phyloP scores from a whole-genome alignment of 1,140 invertebrate species.

The Saccostrea echinata region DNA sequence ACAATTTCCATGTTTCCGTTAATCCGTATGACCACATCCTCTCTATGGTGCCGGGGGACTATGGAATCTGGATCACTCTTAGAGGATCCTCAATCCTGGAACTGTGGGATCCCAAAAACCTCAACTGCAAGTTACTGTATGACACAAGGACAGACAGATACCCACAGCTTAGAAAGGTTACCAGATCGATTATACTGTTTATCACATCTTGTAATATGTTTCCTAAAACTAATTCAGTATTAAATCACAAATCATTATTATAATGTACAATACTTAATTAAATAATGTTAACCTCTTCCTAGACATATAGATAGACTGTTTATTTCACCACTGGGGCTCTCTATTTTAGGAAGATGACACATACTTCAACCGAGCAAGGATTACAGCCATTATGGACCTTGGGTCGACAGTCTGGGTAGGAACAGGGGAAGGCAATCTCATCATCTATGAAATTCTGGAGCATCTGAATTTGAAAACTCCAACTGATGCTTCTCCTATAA shows the following conservation, averaged over 20 bases:
- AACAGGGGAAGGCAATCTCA: conserved; percentile 82
- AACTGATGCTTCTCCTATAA: conserved; percentile 68
- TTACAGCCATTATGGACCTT: conserved; percentile 80
- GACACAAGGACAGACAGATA: conserved; percentile 80
- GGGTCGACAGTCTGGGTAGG: conserved; percentile 81
- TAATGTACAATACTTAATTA: no score
- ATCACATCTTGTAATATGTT: not conserved
- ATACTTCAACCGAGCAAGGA: conserved; percentile 77
- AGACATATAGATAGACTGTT: no score
- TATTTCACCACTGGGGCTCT: not conserved
- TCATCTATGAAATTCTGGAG: conserved; percentile 79
- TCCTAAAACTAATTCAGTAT: no score
- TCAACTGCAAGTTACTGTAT: conserved; percentile 81
- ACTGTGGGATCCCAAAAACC: conserved; percentile 80
- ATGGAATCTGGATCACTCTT: conserved; percentile 81
- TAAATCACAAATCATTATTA: no score
- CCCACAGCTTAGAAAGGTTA: conserved; percentile 79
- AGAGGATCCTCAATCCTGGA: conserved; percentile 82
- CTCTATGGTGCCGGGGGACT: conserved; percentile 71
- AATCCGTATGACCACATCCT: conserved; percentile 79
- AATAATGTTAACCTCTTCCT: no score
- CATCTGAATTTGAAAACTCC: conserved; percentile 67
- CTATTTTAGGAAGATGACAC: conserved; percentile 76
- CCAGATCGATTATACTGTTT: not conserved
- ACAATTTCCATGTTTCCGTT: conserved; percentile 80